Base-by-base conservation (phyloP, 2,797 vertebrate species). In the Centroberyx gerrardi region DNA sequence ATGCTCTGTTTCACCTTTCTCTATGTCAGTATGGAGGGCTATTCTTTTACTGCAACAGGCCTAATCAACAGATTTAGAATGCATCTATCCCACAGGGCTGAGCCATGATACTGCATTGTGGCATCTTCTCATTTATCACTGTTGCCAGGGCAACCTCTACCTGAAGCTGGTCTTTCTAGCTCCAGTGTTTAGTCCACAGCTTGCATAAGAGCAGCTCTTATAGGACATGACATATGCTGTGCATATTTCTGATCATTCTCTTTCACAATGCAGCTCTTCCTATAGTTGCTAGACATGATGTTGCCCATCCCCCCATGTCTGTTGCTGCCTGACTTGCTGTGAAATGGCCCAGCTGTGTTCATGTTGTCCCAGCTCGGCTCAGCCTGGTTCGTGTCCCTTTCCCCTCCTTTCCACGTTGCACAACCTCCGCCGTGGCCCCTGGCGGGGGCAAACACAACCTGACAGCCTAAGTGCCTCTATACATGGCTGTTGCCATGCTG, bases 401-500 rank as follows among this genome's bases (percentile, higher is more conserved):
- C 54, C 73, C 46, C 66, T 77, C 74, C 80, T 77, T 74, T 76
- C 61, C 63, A 69, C 7, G 1, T 51, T 80, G 69, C 58, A 46
- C 33, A 80, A 74, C 71, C 82, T 85, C 68, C 4, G 10, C 78
- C 52, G 51, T 8, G 4, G 69, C 62, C 78, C 46, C 76, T 62
- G 40, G 72, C 74, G 72, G 68, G 46, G 63, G 60, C 72, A 82
- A 90, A 87, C 66, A 22, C 48, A 81, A 87, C 73, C 86, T 74
- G 86, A 88, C 90, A 90, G 87, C 60, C 64, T 69, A 58, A 72
- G 68, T 67, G 63, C 78, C 73, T 79, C 72, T 76, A 48, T 65
- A 87, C 70, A 44, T 51, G 71, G 69, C 82, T 93, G 91, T 91
- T 91, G 87, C 86, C 64, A 86, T 86, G 91, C 87, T 78, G 78